These are phyloP conservation scores for Nicator chloris DNA, from an alignment of 2,113 vertebrate species.

Conservation along the genomic window DNA sequence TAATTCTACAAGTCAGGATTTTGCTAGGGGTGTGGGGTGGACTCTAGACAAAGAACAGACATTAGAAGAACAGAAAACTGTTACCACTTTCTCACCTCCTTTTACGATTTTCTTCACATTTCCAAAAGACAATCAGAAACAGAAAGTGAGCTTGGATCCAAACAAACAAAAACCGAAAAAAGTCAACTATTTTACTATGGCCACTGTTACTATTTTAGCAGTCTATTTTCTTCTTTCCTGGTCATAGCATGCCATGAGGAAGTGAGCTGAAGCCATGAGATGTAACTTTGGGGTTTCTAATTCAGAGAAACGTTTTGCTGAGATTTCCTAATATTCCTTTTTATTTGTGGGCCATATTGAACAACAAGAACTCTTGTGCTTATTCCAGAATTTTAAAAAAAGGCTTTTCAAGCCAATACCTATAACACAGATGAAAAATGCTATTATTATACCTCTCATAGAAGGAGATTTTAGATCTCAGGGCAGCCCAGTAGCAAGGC, in stretches of 20 bases:
- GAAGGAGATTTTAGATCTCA: neutral
- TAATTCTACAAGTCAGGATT: neutral
- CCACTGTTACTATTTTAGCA: neutral
- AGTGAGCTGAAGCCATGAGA: neutral
- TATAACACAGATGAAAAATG: neutral
- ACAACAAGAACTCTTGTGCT: neutral
- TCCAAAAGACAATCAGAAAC: neutral
- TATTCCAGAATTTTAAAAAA: neutral
- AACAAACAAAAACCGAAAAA: neutral
- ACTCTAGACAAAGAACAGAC: neutral
- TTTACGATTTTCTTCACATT: neutral
- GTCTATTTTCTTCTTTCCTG: neutral
- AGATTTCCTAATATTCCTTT: neutral
- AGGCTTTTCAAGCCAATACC: neutral
- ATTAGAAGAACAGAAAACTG: neutral
- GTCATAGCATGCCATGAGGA: fast-evolving
- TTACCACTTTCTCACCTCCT: neutral
- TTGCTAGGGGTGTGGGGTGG: neutral
- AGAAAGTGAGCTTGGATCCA: neutral
- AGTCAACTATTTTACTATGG: neutral
- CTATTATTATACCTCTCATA: neutral
- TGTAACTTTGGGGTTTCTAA: neutral
- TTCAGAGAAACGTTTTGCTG: neutral
- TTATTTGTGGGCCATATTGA: neutral
- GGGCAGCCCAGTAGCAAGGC: neutral